Conservation (phyloP, 2,113 vertebrate genomes). For the Melanerpes aurifrons region DNA sequence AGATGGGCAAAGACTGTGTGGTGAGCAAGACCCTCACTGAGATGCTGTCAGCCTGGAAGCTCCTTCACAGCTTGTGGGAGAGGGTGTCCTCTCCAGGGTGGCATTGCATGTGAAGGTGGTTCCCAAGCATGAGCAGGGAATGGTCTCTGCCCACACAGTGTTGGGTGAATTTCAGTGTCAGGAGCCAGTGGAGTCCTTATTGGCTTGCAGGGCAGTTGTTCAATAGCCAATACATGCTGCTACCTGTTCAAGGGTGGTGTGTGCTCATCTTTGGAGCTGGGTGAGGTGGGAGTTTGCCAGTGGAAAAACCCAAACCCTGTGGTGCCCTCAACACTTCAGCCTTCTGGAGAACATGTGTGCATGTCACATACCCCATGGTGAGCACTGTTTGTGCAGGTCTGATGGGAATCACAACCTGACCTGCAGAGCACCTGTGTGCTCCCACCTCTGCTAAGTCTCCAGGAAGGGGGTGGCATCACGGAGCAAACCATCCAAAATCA, state of each 20-base stretch:
- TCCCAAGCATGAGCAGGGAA: no score
- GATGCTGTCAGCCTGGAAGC: fast-evolving
- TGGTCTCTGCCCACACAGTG: fast-evolving
- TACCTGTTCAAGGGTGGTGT: fast-evolving
- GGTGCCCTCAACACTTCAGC: neutral
- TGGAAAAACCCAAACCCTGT: neutral
- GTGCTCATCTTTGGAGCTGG: fast-evolving
- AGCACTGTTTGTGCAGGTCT: fast-evolving
- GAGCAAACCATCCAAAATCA: neutral
- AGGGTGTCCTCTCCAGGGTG: neutral
- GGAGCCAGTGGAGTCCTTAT: neutral
- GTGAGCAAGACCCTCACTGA: fast-evolving
- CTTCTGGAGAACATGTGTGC: neutral
- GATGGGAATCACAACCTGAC: neutral
- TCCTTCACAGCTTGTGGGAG: fast-evolving
- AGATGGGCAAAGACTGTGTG: fast-evolving
- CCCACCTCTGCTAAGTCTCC: no score
- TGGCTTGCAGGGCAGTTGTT: neutral
- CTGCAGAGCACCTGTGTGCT: no score
- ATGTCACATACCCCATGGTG: fast-evolving
- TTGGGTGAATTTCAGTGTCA: neutral
- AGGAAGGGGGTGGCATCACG: neutral
- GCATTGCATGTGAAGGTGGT: fast-evolving
- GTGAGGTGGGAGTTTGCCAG: neutral
- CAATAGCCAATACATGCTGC: fast-evolving